Conservation (phyloP, 2,113 vertebrate species). For the Thinocorus orbignyianus region DNA sequence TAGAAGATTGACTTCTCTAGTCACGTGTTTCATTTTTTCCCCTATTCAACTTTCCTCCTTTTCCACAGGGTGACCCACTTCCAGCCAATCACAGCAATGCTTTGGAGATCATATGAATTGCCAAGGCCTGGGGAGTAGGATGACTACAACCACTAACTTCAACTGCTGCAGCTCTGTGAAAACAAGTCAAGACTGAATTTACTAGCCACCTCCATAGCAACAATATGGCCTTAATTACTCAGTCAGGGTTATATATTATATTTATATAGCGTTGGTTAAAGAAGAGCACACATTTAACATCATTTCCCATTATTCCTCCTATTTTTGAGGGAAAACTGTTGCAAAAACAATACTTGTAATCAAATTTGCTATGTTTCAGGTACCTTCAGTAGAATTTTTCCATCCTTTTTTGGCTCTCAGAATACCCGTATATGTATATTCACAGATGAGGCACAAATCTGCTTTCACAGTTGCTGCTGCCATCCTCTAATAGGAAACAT, state of each 20-base stretch:
- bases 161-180: neutral
- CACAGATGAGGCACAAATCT: neutral
- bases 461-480: neutral
- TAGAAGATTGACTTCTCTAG: neutral
- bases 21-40: neutral
- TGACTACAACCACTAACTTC: neutral
- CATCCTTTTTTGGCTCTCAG: neutral
- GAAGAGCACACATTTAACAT: neutral
- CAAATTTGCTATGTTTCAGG: neutral
- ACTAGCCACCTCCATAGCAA: neutral
- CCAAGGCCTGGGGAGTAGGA: neutral
- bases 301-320: neutral
- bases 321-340: neutral
- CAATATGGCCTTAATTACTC: neutral
- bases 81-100: neutral
- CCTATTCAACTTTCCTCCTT: neutral
- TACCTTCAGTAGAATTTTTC: neutral
- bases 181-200: neutral
- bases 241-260: neutral
- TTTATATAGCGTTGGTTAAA: neutral
- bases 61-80: neutral
- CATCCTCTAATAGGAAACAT: neutral
- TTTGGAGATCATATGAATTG: neutral
- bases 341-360: neutral
- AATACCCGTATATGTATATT: neutral